A percentile compares a stretch with the other conserved stretches of the same genome.
phyloP scores from a whole-genome alignment of 2,888 invertebrate species.

The Drosophila anomalipes region DNA sequence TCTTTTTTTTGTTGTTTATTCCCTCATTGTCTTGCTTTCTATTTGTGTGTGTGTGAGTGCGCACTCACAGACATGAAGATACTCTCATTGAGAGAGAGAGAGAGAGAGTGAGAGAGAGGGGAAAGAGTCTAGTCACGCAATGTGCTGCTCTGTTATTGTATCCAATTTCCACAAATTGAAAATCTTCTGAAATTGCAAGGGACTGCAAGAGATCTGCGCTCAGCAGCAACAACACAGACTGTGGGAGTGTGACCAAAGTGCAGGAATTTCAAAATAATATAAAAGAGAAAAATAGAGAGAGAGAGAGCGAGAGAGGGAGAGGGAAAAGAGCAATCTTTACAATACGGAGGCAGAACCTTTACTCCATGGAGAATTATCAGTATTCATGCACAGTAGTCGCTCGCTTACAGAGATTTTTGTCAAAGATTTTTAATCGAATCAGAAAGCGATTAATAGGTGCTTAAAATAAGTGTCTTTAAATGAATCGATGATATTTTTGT shows the following conservation, averaged over 20 bases:
- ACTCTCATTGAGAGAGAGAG: slow-evolving; percentile 31
- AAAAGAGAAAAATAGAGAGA: background rate
- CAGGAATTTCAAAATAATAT: background rate
- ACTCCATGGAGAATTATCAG: background rate
- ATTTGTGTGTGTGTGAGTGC: slow-evolving; percentile 32
- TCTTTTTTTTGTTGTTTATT: slow-evolving; percentile 26
- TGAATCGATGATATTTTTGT: background rate
- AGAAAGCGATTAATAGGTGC: background rate
- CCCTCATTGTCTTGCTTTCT: slow-evolving; percentile 47
- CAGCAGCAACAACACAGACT: slow-evolving; percentile 5
- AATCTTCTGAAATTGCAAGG: slow-evolving; percentile 36
- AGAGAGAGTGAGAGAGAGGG: slow-evolving; percentile 38
- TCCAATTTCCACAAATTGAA: slow-evolving; percentile 55
- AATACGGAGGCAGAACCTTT: background rate
- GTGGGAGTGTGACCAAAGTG: slow-evolving; percentile 8
- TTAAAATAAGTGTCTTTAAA: background rate
- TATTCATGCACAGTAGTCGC: background rate
- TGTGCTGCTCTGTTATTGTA: slow-evolving; percentile 61
- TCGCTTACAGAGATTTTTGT: background rate
- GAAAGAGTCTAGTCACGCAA: slow-evolving; percentile 41
- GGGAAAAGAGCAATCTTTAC: background rate
- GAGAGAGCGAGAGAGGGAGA: background rate
- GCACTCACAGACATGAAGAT: slow-evolving; percentile 17
- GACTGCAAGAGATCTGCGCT: slow-evolving; percentile 37
- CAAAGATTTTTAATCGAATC: background rate